These are phyloP conservation scores for Lota lota DNA, from an alignment of 2,113 vertebrate species.

Conservation along the genomic window DNA sequence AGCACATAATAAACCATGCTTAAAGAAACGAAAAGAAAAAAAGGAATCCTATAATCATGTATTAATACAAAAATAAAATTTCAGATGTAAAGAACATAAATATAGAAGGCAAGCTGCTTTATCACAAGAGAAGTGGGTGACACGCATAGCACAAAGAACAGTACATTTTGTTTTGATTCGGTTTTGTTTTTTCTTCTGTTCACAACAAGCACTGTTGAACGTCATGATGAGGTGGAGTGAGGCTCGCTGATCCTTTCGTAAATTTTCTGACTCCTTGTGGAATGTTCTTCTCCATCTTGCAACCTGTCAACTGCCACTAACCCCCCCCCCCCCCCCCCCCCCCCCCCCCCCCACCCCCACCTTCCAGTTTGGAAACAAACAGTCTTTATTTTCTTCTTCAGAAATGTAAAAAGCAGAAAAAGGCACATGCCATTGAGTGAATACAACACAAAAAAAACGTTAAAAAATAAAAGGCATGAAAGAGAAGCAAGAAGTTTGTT, in stretches of 20 bases:
- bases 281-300: constrained; percentile 64
- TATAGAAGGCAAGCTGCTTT: constrained; percentile 77
- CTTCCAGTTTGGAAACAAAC: constrained; percentile 34
- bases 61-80: constrained; percentile 77
- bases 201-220: constrained; percentile 69
- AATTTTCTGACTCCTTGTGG: constrained; percentile 55
- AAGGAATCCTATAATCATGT: constrained; percentile 69
- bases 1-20: constrained; percentile 71
- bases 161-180: constrained; percentile 57
- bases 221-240: constrained; percentile 62
- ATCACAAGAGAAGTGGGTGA: constrained; percentile 77
- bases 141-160: constrained; percentile 74
- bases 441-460: constrained; percentile 54
- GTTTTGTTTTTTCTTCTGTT: constrained; percentile 59
- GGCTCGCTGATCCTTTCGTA: constrained; percentile 64
- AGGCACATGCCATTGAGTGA: constrained; percentile 78
- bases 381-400: constrained; percentile 25
- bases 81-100: constrained; percentile 71
- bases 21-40: constrained; percentile 39
- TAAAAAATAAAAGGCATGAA: constrained; percentile 48
- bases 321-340: constrained; percentile 33
- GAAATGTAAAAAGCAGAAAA: constrained; percentile 73
- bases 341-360: constrained; percentile 6
- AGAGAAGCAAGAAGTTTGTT: constrained; percentile 48
- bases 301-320: constrained; percentile 60